Conservation (phyloP, 2,113 vertebrate genomes). For the Protobothrops flavoviridis region DNA sequence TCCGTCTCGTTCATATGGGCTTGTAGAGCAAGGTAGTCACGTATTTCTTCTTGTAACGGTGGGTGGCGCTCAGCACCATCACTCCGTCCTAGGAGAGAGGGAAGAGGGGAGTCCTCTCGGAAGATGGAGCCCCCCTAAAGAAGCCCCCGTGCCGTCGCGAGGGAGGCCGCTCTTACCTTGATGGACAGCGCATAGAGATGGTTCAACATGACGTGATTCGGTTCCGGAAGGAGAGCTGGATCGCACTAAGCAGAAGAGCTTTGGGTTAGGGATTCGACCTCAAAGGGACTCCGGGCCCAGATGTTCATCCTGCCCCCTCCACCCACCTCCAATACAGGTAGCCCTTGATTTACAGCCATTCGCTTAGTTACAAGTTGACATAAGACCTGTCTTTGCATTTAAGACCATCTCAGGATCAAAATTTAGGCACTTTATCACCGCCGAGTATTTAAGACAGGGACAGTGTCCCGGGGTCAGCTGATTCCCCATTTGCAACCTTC, state of each 20-base stretch:
- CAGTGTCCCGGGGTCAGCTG: too few species aligned
- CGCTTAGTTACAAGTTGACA: too few species aligned
- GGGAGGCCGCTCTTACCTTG: constrained; percentile 72
- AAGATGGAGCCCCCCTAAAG: neutral
- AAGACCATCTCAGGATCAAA: too few species aligned
- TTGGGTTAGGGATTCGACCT: neutral
- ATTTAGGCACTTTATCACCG: too few species aligned
- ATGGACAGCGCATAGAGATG: constrained; percentile 97
- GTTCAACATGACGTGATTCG: constrained; percentile 97
- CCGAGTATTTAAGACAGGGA: too few species aligned
- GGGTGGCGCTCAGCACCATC: constrained; percentile 97
- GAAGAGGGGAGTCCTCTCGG: neutral
- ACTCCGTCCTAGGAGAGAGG: constrained; percentile 86
- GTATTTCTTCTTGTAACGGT: constrained; percentile 97
- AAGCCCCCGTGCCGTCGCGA: accelerated
- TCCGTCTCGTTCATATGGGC: constrained; percentile 78
- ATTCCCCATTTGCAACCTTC: too few species aligned
- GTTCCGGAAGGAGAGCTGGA: constrained; percentile 94
- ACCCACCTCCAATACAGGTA: too few species aligned
- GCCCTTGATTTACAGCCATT: too few species aligned
- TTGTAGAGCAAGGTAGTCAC: constrained; percentile 98
- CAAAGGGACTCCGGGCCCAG: neutral
- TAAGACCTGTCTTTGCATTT: too few species aligned
- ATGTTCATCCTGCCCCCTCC: neutral
- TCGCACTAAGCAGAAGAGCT: constrained; percentile 78